These are phyloP conservation scores for Drosophila stalkeri DNA, from an alignment of 2,888 invertebrate genomes.

Conservation along the genomic window DNA sequence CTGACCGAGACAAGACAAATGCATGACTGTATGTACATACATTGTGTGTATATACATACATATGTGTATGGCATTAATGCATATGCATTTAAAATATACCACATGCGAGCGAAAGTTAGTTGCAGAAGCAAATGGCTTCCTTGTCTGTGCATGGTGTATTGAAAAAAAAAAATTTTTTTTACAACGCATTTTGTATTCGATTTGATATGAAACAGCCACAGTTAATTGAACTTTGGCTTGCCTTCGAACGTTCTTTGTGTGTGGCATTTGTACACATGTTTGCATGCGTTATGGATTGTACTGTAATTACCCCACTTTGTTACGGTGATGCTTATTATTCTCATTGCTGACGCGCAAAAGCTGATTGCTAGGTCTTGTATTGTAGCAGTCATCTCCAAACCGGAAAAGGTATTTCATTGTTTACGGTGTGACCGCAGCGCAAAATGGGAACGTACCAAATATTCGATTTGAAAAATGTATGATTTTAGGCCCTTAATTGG, in stretches of 20 bases:
- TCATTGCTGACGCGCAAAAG: conserved; percentile 52
- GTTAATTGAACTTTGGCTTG: conserved; percentile 6
- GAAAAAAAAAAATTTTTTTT: background rate
- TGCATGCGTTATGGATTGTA: background rate
- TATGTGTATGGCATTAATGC: background rate
- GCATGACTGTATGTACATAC: background rate
- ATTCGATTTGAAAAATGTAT: background rate
- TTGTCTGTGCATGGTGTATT: background rate
- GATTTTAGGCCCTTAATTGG: background rate
- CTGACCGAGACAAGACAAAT: conserved; percentile 24
- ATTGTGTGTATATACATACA: background rate
- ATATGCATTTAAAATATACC: background rate
- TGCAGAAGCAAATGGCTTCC: background rate
- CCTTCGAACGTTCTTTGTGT: background rate
- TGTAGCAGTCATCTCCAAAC: background rate
- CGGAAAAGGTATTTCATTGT: background rate
- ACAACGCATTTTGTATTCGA: background rate
- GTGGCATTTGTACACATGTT: background rate
- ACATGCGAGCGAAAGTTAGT: conserved; percentile 4
- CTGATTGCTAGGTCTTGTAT: conserved; percentile 18
- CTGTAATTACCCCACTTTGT: conserved; percentile 56
- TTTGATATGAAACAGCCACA: background rate
- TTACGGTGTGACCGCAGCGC: conserved; percentile 15
- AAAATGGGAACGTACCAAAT: background rate
- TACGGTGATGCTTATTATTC: conserved; percentile 46